phyloP scores from a whole-genome alignment of 1,140 invertebrate species.

The Drosophila bifasciata region DNA sequence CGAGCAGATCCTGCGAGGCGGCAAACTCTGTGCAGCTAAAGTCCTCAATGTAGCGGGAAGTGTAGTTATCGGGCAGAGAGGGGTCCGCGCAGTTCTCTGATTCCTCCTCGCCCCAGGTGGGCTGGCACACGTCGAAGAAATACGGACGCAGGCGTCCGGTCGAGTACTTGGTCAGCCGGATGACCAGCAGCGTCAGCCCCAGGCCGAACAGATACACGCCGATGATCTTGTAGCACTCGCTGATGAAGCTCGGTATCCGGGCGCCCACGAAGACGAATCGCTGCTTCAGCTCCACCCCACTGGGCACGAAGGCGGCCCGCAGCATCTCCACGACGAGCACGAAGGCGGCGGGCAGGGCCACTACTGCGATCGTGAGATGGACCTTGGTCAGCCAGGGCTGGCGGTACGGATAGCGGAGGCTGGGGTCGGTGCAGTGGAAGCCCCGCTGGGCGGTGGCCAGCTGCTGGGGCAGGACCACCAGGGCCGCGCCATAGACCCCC shows the following conservation, averaged over 20 bases:
- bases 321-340: conserved; percentile 73
- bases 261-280: conserved; percentile 72
- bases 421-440: conserved; percentile 71
- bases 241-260: conserved; percentile 72
- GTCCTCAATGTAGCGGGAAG: conserved; percentile 39
- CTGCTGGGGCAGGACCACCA: conserved; percentile 70
- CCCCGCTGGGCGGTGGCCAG: conserved; percentile 57
- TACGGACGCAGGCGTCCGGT: conserved; percentile 69
- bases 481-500: conserved; percentile 58
- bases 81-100: conserved; percentile 19
- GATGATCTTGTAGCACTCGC: conserved; percentile 76
- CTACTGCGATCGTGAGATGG: conserved; percentile 66
- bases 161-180: conserved; percentile 50
- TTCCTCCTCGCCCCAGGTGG: conserved; percentile 50
- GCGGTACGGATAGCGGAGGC: conserved; percentile 64
- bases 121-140: conserved; percentile 74
- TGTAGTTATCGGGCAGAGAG: conserved; percentile 4
- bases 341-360: conserved; percentile 65
- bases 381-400: conserved; percentile 69
- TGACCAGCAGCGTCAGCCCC: conserved; percentile 52
- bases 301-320: conserved; percentile 63
- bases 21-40: conserved; percentile 69
- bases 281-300: conserved; percentile 53
- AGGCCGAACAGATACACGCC: conserved; percentile 73
- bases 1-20: conserved; percentile 55